Evolutionary conservation across 1,140 invertebrate genomes (phyloP).

Genomic region (Megalonaias nervosa): DNA sequence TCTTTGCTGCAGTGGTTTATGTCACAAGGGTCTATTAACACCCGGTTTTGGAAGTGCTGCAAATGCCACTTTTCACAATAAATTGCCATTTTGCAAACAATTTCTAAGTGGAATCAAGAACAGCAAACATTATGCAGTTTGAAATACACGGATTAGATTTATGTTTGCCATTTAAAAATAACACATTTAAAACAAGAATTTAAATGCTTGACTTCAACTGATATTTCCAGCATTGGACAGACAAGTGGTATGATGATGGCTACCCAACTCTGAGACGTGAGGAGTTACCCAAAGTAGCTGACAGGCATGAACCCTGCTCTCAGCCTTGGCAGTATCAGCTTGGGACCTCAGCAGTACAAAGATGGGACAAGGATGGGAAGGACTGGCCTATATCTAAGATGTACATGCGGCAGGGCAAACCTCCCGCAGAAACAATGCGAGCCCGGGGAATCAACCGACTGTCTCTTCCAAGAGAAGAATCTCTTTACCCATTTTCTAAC

Average conservation of each 20-base stretch:
- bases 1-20: too few relatives aligned
- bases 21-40: too few relatives aligned
- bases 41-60: too few relatives aligned
- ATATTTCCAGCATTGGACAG: conserved; percentile 63
- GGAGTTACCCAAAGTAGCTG: conserved; percentile 54
- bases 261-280: conserved; percentile 53
- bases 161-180: background rate
- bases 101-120: too few relatives aligned
- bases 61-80: too few relatives aligned
- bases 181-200: background rate
- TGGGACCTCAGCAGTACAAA: conserved; percentile 50
- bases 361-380: conserved; percentile 58
- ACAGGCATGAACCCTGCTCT: conserved; percentile 55
- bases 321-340: conserved; percentile 59
- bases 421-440: conserved; percentile 56
- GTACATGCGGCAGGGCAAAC: conserved; percentile 41
- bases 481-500: conserved; percentile 64
- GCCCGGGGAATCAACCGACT: conserved; percentile 59
- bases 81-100: too few relatives aligned
- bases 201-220: background rate
- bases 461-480: conserved; percentile 51
- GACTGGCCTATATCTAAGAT: conserved; percentile 57
- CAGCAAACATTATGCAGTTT: too few relatives aligned
- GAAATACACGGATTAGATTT: too few relatives aligned
- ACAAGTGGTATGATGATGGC: conserved; percentile 66